Percentiles rank a stretch among this genome's conserved stretches.
Conservation (phyloP, 2,797 vertebrate genomes). For the Cuculus canorus region DNA sequence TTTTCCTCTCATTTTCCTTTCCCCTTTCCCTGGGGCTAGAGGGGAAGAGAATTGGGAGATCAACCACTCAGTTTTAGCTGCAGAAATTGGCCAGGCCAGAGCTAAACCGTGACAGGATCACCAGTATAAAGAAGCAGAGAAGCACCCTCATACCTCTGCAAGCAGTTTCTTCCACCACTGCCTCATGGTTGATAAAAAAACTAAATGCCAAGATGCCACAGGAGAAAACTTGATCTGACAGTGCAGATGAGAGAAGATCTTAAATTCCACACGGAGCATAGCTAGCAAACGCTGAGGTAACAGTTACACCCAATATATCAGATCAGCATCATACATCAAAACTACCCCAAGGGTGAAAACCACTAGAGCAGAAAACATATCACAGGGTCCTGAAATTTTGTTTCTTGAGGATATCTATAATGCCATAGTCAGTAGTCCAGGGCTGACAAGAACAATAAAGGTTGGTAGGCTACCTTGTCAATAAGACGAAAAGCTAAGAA, state of each 20-base stretch:
- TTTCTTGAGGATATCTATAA: constrained; percentile 12
- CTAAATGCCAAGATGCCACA: background rate
- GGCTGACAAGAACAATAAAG: constrained; percentile 14
- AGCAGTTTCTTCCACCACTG: background rate
- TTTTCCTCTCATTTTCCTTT: too few species aligned
- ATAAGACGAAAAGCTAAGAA: background rate
- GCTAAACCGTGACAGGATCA: background rate
- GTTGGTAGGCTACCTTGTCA: background rate
- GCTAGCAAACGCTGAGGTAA: constrained; percentile 33
- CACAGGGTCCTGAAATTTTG: background rate
- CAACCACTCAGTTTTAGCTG: too few species aligned
- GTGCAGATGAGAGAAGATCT: background rate
- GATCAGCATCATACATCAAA: background rate
- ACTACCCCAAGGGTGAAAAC: constrained; percentile 6
- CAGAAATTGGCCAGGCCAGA: too few species aligned
- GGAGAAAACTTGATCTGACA: background rate
- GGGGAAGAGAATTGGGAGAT: too few species aligned
- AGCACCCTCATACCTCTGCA: background rate
- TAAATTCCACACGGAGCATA: background rate
- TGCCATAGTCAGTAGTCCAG: background rate
- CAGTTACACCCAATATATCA: background rate
- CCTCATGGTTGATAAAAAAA: background rate
- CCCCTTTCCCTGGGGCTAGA: too few species aligned
- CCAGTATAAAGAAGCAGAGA: background rate
- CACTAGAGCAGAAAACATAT: constrained; percentile 11